A percentile compares a stretch with the other conserved stretches of the same genome.
phyloP scores from a whole-genome alignment of 2,113 vertebrate species.

The Danio rerio region GRCz12tu NC_133184.1:44764501-44765000 shows the following conservation, averaged over 20 bases:
- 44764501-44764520: constrained; percentile 79
- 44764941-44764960: constrained; percentile 70
- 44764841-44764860: constrained; percentile 73
- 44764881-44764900: constrained; percentile 68
- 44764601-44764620: constrained; percentile 72
- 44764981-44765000: constrained; percentile 56
- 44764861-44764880: constrained; percentile 71
- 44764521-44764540: constrained; percentile 72
- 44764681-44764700: constrained; percentile 64
- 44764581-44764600: constrained; percentile 58
- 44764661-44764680: constrained; percentile 72
- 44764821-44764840: constrained; percentile 69
- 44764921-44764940: constrained; percentile 61
- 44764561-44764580: constrained; percentile 66
- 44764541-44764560: constrained; percentile 73
- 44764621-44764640: constrained; percentile 71
- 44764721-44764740: constrained; percentile 74
- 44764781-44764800: constrained; percentile 69
- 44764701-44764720: constrained; percentile 73
- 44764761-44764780: constrained; percentile 71
- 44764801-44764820: constrained; percentile 65
- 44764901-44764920: constrained; percentile 64
- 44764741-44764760: constrained; percentile 78
- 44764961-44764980: constrained; percentile 73
- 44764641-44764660: constrained; percentile 70